phyloP scores from a whole-genome alignment of 2,888 invertebrate genomes.

The Phorcus lineatus region DNA sequence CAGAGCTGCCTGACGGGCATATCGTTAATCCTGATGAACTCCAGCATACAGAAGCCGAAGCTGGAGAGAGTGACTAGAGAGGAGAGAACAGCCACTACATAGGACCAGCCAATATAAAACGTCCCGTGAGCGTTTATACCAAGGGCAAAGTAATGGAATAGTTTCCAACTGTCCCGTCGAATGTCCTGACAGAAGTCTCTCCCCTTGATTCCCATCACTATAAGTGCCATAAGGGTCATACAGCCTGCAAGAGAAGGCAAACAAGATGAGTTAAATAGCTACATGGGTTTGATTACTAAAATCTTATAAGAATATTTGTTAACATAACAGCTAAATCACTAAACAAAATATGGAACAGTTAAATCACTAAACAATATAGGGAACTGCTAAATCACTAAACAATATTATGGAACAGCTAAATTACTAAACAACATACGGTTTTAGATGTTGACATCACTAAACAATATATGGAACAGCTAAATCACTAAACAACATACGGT shows the following conservation, averaged over 20 bases:
- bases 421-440: too few relatives aligned
- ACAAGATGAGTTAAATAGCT: neutral
- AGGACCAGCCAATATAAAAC: conserved; percentile 49
- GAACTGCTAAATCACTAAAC: too few relatives aligned
- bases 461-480: too few relatives aligned
- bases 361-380: too few relatives aligned
- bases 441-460: too few relatives aligned
- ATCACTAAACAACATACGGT: too few relatives aligned
- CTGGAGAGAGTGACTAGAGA: conserved; percentile 44
- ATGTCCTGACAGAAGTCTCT: conserved; percentile 42
- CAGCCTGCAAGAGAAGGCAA: conserved; percentile 34
- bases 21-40: conserved; percentile 42
- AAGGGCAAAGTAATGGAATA: conserved; percentile 37
- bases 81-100: conserved; percentile 42
- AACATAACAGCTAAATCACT: too few relatives aligned
- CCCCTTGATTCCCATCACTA: conserved; percentile 47
- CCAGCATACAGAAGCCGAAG: conserved; percentile 47
- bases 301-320: too few relatives aligned
- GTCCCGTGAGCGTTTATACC: conserved; percentile 39
- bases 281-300: too few relatives aligned
- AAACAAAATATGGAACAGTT: too few relatives aligned
- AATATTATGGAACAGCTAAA: too few relatives aligned
- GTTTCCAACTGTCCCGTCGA: conserved; percentile 37
- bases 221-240: conserved; percentile 46
- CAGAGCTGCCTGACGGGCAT: conserved; percentile 25